Evolutionary conservation across 2,113 vertebrate genomes (phyloP).

Genomic region (Melozone crissalis): DNA sequence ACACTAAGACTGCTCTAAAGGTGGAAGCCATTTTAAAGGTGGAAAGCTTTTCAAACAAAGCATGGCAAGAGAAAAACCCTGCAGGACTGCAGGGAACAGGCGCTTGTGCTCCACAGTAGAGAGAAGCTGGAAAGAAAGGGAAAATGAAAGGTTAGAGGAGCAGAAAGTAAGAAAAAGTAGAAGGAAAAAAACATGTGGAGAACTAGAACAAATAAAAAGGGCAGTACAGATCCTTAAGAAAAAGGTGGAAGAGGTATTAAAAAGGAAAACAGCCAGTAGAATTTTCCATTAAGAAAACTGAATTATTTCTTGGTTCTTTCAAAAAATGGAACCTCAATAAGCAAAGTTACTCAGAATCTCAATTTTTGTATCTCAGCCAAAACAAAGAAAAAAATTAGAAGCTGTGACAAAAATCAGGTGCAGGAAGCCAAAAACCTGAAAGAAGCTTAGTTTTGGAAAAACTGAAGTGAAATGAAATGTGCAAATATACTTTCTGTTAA

Average conservation of each 20-base stretch:
- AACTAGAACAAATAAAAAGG: background rate
- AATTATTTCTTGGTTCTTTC: background rate
- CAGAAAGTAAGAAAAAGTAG: background rate
- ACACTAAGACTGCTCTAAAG: background rate
- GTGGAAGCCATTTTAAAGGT: background rate
- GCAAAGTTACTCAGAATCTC: background rate
- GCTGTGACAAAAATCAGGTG: background rate
- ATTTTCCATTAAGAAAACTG: background rate
- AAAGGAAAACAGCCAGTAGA: background rate
- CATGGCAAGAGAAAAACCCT: background rate
- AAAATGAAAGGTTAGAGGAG: background rate
- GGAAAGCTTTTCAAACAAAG: background rate
- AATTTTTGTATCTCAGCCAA: background rate
- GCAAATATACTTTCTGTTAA: conserved; percentile 1
- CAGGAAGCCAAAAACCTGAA: background rate
- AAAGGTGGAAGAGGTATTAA: background rate
- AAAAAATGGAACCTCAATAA: background rate
- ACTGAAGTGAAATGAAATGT: background rate
- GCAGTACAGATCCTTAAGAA: background rate
- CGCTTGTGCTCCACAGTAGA: background rate
- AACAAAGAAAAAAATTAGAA: background rate
- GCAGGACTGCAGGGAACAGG: background rate
- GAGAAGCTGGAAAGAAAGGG: background rate
- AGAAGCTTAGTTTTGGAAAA: background rate
- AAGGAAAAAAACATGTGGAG: background rate